phyloP scores from a whole-genome alignment of 2,113 vertebrate species.

The Solea senegalensis region DNA sequence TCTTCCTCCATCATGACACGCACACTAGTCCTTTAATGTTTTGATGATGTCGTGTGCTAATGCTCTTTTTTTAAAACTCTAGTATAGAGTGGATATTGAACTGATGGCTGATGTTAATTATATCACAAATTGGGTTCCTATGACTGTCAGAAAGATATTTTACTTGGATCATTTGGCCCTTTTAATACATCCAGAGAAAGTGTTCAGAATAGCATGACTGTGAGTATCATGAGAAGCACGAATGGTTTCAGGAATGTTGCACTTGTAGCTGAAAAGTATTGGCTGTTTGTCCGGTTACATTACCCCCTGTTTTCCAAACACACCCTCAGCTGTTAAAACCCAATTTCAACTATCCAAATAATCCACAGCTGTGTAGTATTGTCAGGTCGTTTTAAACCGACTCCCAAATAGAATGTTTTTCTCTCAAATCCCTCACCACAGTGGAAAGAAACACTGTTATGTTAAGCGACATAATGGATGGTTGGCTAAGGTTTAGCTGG shows the following conservation, averaged over 20 bases:
- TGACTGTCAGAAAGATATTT: too few species aligned
- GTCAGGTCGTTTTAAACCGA: constrained; percentile 50
- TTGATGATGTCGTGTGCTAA: too few species aligned
- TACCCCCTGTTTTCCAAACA: constrained; percentile 32
- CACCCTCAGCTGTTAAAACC: constrained; percentile 65
- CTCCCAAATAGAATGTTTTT: constrained; percentile 45
- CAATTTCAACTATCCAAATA: constrained; percentile 54
- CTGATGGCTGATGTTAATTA: too few species aligned
- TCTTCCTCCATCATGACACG: too few species aligned
- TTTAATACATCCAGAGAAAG: constrained; percentile 11
- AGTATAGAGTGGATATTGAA: too few species aligned
- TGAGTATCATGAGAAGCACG: constrained; percentile 49
- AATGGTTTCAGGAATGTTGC: constrained; percentile 69
- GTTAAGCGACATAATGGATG: constrained; percentile 69
- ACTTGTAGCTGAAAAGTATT: constrained; percentile 61
- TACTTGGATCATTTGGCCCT: too few species aligned
- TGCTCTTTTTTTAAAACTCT: too few species aligned
- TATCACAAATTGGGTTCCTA: too few species aligned
- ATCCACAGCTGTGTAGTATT: constrained; percentile 52
- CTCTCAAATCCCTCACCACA: constrained; percentile 35
- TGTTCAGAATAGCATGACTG: constrained; percentile 50
- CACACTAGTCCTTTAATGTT: too few species aligned
- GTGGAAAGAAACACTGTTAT: constrained; percentile 56
- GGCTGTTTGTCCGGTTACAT: constrained; percentile 58
- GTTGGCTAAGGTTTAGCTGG: constrained; percentile 59